Percentiles rank a stretch among this genome's conserved stretches.
These are phyloP conservation scores for Urocitellus parryii DNA, from an alignment of 2,113 vertebrate species.

Conservation along the genomic window DNA sequence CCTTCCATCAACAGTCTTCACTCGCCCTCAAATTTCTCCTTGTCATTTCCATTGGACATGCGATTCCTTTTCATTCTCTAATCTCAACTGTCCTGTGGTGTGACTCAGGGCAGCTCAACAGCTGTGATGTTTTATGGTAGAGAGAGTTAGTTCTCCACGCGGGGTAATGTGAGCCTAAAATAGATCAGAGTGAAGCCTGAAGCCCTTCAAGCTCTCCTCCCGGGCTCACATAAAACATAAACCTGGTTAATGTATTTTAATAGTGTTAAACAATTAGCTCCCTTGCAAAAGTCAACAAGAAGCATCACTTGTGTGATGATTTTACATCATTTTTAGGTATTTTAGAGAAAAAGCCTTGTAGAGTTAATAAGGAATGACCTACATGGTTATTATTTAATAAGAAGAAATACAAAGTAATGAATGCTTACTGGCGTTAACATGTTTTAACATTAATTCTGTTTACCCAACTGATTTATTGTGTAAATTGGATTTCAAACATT, in stretches of 20 bases:
- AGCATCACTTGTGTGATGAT: slow-evolving; percentile 10
- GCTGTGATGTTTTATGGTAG: not conserved
- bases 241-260: slow-evolving; percentile 13
- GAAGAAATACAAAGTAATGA: slow-evolving; percentile 26
- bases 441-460: slow-evolving; percentile 40
- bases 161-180: slow-evolving; percentile 64
- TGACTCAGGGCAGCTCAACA: not conserved
- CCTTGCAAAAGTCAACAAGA: slow-evolving; percentile 24
- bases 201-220: not conserved
- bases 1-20: not conserved
- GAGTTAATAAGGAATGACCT: slow-evolving; percentile 16
- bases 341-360: not conserved
- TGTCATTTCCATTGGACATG: not conserved
- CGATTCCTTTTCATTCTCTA: not conserved
- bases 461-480: not conserved
- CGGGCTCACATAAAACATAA: slow-evolving; percentile 25
- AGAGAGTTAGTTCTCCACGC: not conserved
- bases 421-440: not conserved
- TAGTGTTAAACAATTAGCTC: not conserved
- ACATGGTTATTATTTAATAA: not conserved
- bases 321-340: not conserved
- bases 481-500: slow-evolving; percentile 7
- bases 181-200: slow-evolving; percentile 36
- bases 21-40: not conserved
- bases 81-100: not conserved